A percentile compares a stretch with the other conserved stretches of the same genome.
Conservation (phyloP, 2,113 vertebrate species). For the Sander lucioperca region DNA sequence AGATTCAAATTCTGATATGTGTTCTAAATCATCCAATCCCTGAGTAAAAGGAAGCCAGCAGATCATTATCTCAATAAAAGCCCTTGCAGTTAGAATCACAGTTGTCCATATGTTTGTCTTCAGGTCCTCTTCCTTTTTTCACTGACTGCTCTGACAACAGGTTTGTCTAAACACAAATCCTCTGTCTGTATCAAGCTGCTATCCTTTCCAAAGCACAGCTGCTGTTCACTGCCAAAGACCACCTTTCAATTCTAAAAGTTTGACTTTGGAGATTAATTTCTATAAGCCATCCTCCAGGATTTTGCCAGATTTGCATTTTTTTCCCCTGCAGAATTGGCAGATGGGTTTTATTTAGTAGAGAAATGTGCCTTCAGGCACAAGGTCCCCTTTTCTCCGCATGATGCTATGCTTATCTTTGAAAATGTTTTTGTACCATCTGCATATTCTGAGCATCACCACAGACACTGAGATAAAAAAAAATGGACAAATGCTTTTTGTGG, state of each 20-base stretch:
- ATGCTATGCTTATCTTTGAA: constrained; percentile 37
- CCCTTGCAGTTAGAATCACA: not conserved
- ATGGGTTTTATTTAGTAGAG: constrained; percentile 51
- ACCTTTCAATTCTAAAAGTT: constrained; percentile 34
- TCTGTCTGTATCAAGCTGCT: not conserved
- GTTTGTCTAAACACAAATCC: not conserved
- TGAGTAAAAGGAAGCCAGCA: not conserved
- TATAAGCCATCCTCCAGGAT: constrained; percentile 33
- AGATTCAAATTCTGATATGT: not conserved
- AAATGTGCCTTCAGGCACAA: constrained; percentile 41
- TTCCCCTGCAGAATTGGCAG: constrained; percentile 31
- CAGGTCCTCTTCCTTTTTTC: not conserved
- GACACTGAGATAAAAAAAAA: constrained; percentile 9
- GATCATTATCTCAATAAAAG: constrained; percentile 1
- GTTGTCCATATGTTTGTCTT: not conserved
- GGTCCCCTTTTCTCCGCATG: constrained; percentile 20
- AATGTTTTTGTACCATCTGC: constrained; percentile 31
- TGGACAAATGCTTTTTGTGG: not conserved
- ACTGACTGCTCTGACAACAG: not conserved
- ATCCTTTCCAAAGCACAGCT: constrained; percentile 41
- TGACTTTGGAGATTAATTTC: constrained; percentile 45
- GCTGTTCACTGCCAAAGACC: constrained; percentile 19
- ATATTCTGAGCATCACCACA: constrained; percentile 29
- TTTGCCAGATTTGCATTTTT: constrained; percentile 50
- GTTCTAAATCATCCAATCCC: not conserved